Conservation (phyloP, 1,140 invertebrate genomes). For the Mesaphorura yosii region DNA sequence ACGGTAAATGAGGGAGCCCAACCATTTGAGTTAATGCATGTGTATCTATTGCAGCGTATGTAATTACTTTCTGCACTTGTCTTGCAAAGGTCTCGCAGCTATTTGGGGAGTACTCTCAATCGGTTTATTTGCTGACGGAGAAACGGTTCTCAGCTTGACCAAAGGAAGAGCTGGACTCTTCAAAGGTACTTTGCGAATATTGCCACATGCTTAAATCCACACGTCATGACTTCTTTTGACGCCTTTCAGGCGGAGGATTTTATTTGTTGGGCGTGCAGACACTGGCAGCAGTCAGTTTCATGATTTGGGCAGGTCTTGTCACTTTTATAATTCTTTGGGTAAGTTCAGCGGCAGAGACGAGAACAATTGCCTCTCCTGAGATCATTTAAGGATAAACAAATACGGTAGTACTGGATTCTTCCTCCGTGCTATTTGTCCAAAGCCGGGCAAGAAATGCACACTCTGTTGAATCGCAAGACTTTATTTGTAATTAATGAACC, state of each 20-base stretch:
- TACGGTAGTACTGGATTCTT: no score
- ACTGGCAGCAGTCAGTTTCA: slow-evolving; percentile 55
- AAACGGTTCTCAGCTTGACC: slow-evolving; percentile 36
- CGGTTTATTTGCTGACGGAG: slow-evolving; percentile 41
- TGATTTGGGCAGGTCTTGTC: slow-evolving; percentile 55
- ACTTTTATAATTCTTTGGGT: slow-evolving; percentile 59
- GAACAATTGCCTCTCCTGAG: no score
- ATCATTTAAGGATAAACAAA: no score
- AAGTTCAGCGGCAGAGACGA: no score
- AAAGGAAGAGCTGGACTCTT: slow-evolving; percentile 37
- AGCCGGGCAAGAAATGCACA: no score
- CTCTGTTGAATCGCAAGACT: no score
- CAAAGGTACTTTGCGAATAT: slow-evolving; percentile 32
- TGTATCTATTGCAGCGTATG: no score
- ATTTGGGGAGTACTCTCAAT: slow-evolving; percentile 44
- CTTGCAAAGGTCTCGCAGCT: slow-evolving; percentile 31
- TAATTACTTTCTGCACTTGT: neutral
- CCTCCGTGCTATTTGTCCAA: no score
- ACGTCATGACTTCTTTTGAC: no score
- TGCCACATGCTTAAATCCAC: neutral
- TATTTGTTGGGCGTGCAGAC: slow-evolving; percentile 71
- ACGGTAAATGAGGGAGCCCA: slow-evolving; percentile 32
- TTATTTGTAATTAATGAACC: no score
- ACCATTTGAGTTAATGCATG: neutral
- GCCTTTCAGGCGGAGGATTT: slow-evolving; percentile 62